A percentile compares a stretch with the other conserved stretches of the same genome.
Conservation (phyloP, 2,113 vertebrate genomes). For the Tachycineta bicolor region DNA sequence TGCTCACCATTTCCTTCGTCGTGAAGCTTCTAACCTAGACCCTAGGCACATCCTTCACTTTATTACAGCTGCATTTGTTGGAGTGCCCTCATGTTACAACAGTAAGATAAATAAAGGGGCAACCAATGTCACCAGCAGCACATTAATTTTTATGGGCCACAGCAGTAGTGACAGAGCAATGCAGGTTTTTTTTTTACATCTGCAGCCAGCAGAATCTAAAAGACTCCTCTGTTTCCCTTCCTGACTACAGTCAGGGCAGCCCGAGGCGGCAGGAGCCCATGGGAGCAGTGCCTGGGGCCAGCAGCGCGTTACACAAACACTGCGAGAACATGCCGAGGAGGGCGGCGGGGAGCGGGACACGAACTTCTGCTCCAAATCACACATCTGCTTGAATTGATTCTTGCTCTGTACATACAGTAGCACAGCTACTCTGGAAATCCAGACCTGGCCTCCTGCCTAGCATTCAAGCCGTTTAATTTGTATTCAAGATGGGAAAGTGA, state of each 20-base stretch:
- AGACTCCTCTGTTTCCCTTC: background rate
- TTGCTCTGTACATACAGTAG: background rate
- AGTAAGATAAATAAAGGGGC: background rate
- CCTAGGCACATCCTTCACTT: background rate
- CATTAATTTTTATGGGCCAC: background rate
- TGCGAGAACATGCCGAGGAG: background rate
- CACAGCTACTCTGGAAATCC: background rate
- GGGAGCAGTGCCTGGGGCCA: accelerated
- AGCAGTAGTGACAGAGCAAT: background rate
- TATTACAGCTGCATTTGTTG: background rate
- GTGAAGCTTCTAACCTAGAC: background rate
- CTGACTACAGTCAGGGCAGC: background rate
- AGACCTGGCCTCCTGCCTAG: background rate
- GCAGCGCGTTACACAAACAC: background rate
- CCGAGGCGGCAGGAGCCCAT: background rate
- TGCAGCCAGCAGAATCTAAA: background rate
- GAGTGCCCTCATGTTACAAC: accelerated
- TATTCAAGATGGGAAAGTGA: background rate
- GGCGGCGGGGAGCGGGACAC: accelerated
- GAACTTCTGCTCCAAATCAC: accelerated
- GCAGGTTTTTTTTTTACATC: background rate
- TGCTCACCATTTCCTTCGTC: accelerated
- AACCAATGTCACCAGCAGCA: background rate
- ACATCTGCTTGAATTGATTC: background rate
- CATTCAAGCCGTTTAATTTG: background rate